These are phyloP conservation scores for Hyperoodon ampullatus DNA, from an alignment of 2,113 vertebrate genomes.

Conservation along the genomic window DNA sequence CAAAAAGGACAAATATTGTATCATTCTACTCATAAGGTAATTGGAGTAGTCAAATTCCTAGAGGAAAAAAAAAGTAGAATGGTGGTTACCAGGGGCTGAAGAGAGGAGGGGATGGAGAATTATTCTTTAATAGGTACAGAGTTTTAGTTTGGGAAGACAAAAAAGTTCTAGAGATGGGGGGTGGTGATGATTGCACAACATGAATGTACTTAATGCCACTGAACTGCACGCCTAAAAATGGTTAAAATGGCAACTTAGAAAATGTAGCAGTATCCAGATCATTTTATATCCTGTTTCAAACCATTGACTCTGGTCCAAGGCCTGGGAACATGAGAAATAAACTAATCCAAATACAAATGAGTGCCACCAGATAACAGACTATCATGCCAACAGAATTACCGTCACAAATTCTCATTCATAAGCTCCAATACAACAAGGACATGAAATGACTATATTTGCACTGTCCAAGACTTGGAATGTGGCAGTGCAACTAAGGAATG, in stretches of 20 bases:
- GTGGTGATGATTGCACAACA: background rate
- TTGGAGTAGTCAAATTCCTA: background rate
- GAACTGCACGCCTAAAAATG: too few species aligned
- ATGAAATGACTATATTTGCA: too few species aligned
- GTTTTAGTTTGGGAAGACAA: conserved; percentile 11
- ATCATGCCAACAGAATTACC: background rate
- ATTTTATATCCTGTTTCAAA: too few species aligned
- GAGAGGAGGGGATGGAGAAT: background rate
- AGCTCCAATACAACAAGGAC: background rate
- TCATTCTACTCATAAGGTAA: background rate
- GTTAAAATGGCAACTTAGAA: too few species aligned
- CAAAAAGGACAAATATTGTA: background rate
- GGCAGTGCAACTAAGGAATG: too few species aligned
- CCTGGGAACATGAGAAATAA: too few species aligned
- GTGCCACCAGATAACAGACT: too few species aligned
- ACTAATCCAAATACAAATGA: too few species aligned
- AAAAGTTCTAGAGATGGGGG: background rate
- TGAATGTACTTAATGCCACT: too few species aligned
- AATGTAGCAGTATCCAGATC: too few species aligned
- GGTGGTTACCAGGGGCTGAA: background rate
- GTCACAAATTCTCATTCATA: background rate
- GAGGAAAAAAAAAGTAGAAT: background rate
- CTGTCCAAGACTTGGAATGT: too few species aligned
- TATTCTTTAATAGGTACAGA: background rate
- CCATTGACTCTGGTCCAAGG: too few species aligned